phyloP scores from a whole-genome alignment of 2,797 vertebrate species.

The Micropoecilia bifurca region DNA sequence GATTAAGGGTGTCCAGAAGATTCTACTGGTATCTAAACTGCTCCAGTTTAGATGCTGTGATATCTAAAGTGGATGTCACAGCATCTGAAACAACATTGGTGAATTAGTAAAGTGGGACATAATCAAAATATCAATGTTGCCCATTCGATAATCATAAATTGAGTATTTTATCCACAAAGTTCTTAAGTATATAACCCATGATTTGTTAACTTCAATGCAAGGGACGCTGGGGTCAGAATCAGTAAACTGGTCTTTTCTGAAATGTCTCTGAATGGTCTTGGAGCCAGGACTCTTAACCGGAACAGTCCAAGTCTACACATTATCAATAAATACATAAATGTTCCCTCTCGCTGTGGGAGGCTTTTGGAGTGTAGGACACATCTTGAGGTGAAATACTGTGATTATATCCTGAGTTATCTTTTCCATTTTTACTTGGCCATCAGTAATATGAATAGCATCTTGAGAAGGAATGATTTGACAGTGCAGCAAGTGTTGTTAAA shows the following conservation, averaged over 20 bases:
- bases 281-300: background rate
- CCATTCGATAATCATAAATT: background rate
- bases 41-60: background rate
- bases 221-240: background rate
- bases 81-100: background rate
- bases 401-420: background rate
- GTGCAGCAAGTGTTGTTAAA: background rate
- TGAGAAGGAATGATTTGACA: conserved; percentile 12
- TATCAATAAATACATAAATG: background rate
- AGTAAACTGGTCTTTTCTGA: background rate
- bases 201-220: background rate
- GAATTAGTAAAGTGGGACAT: background rate
- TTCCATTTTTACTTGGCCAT: background rate
- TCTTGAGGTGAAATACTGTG: background rate
- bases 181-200: background rate
- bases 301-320: background rate
- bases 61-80: background rate
- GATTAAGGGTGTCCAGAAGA: background rate
- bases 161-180: background rate
- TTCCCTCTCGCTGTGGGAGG: background rate
- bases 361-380: background rate
- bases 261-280: background rate
- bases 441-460: background rate
- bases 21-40: background rate
- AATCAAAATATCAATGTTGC: background rate